phyloP scores from a whole-genome alignment of 2,888 invertebrate genomes.

The Apotomis capreana region DNA sequence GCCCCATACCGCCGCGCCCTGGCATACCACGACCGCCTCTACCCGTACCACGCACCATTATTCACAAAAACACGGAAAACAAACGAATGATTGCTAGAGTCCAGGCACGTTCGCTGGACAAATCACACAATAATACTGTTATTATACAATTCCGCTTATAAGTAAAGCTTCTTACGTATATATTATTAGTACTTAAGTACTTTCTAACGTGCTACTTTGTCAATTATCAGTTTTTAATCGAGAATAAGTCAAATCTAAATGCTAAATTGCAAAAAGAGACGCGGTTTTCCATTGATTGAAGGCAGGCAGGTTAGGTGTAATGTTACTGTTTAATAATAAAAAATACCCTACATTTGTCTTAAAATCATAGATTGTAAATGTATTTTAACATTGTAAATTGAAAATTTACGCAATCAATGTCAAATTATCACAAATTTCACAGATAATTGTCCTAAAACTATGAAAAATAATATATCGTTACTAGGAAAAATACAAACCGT shows the following conservation, averaged over 20 bases:
- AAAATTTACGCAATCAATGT: no score
- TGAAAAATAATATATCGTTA: no score
- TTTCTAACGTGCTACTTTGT: conserved; percentile 8
- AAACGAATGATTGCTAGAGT: conserved; percentile 6
- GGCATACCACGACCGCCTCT: conserved; percentile 88
- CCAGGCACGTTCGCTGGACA: conserved; percentile 7
- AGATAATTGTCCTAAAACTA: no score
- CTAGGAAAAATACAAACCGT: no score
- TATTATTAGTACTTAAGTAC: conserved; percentile 3
- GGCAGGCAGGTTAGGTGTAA: conserved; percentile 26
- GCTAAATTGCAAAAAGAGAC: conserved; percentile 25
- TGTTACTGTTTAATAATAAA: conserved; percentile 17
- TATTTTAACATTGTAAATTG: no score
- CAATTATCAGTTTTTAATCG: conserved; percentile 2
- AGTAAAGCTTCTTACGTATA: background rate
- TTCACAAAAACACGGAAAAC: conserved; percentile 42
- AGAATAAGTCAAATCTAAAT: conserved; percentile 11
- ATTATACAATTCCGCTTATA: conserved; percentile 14
- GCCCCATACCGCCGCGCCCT: conserved; percentile 84
- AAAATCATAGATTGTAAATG: no score
- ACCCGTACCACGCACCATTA: conserved; percentile 88
- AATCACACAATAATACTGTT: conserved; percentile 32
- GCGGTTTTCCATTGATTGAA: conserved; percentile 39
- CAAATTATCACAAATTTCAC: no score
- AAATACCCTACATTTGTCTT: background rate